phyloP scores from a whole-genome alignment of 2,888 invertebrate genomes.

The Melanostoma mellinum region DNA sequence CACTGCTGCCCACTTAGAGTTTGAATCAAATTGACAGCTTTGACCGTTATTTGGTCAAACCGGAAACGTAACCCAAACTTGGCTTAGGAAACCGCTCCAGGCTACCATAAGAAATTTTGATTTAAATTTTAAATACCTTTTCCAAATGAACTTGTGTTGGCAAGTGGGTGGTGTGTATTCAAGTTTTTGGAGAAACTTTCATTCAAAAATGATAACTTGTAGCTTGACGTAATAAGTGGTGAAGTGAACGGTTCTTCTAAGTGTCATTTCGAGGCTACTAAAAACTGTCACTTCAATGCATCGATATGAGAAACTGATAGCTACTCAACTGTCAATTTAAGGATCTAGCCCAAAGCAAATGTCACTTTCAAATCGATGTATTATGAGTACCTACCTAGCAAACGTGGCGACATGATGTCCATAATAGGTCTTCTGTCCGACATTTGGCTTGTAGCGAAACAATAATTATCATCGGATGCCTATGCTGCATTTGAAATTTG shows the following conservation, averaged over 20 bases:
- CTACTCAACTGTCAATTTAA: constrained; percentile 32
- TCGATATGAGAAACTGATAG: constrained; percentile 12
- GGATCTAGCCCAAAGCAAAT: background rate
- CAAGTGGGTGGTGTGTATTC: constrained; percentile 27
- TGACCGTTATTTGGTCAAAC: constrained; percentile 37
- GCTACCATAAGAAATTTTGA: constrained; percentile 33
- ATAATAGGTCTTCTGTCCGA: constrained; percentile 18
- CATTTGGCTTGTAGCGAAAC: constrained; percentile 32
- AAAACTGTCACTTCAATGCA: too few species aligned
- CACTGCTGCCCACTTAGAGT: constrained; percentile 49
- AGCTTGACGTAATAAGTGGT: background rate
- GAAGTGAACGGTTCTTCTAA: constrained; percentile 4
- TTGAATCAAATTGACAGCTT: constrained; percentile 17
- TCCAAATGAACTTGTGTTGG: background rate
- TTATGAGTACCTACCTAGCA: background rate
- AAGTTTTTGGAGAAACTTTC: constrained; percentile 33
- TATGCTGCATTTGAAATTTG: constrained; percentile 42
- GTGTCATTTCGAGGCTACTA: background rate
- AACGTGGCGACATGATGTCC: background rate
- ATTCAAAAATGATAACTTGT: constrained; percentile 14
- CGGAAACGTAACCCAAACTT: constrained; percentile 60
- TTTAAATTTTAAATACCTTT: constrained; percentile 20
- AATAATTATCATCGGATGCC: constrained; percentile 7
- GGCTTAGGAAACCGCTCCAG: constrained; percentile 44
- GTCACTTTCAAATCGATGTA: constrained; percentile 8